Percentiles rank a stretch among this genome's conserved stretches.
phyloP scores from a whole-genome alignment of 2,797 vertebrate species.

The Coranthus polyacanthus region DNA sequence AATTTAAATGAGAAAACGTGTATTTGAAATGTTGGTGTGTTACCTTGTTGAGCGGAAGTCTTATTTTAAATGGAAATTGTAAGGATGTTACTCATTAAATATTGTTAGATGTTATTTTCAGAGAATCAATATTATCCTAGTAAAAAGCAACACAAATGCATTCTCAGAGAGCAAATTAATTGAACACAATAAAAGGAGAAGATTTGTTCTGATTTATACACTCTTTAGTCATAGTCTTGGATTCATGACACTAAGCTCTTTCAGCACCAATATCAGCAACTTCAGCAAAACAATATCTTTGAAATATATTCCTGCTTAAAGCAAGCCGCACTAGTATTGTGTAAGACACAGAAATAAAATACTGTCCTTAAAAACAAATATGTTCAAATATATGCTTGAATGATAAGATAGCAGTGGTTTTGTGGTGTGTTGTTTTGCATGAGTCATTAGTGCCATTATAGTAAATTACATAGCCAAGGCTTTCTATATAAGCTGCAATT shows the following conservation, averaged over 20 bases:
- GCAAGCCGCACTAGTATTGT: no score
- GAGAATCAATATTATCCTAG: background rate
- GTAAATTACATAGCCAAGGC: background rate
- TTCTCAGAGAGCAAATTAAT: slow-evolving; percentile 1
- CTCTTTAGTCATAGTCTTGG: no score
- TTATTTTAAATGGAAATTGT: background rate
- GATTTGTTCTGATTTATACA: no score
- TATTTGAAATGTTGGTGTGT: slow-evolving; percentile 3
- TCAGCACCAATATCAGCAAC: no score
- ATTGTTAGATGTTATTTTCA: background rate
- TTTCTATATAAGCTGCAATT: background rate
- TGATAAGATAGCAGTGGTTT: background rate
- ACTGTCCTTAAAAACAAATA: background rate
- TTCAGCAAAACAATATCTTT: no score
- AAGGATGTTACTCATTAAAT: background rate
- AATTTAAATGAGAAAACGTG: slow-evolving; percentile 1
- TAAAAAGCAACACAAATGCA: background rate
- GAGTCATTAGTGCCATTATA: background rate
- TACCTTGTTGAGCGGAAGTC: background rate
- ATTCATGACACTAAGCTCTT: no score
- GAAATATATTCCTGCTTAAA: no score
- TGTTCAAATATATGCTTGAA: background rate
- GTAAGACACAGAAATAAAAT: background rate
- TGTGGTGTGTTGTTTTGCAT: background rate
- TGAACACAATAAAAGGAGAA: background rate